phyloP scores from a whole-genome alignment of 2,113 vertebrate species.

The Aegithalos caudatus region DNA sequence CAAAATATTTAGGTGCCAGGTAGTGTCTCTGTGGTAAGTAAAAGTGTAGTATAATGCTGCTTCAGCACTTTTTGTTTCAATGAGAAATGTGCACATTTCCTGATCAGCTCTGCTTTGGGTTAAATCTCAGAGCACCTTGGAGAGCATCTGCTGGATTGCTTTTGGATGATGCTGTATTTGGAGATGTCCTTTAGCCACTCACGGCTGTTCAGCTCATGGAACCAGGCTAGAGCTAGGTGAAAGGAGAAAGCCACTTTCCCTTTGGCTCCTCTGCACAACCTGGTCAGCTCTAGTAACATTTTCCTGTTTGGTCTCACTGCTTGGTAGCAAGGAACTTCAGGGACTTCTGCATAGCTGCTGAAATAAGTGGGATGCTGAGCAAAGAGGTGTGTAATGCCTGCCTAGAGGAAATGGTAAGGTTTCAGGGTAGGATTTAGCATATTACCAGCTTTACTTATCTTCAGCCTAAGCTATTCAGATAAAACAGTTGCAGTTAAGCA shows the following conservation, averaged over 20 bases:
- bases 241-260: neutral
- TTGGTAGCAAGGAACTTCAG: neutral
- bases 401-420: neutral
- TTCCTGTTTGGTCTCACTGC: neutral
- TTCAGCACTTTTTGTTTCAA: neutral
- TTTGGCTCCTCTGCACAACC: neutral
- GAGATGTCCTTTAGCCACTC: neutral
- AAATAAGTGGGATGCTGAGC: neutral
- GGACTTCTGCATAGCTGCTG: neutral
- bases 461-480: conserved; percentile 1
- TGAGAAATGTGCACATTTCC: neutral
- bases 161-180: neutral
- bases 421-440: conserved; percentile 27
- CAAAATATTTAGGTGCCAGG: neutral
- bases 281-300: neutral
- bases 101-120: neutral
- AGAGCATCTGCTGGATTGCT: neutral
- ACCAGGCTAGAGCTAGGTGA: neutral
- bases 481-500: conserved; percentile 7
- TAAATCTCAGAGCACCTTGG: neutral
- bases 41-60: neutral
- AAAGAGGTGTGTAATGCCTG: neutral
- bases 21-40: neutral
- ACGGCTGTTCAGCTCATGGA: too few species aligned
- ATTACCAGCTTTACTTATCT: conserved; percentile 34